Evolutionary conservation across 1,140 invertebrate genomes (phyloP), one percentile per base, ranked within the genome.

Genomic region (Diabrotica undecimpunctata): DNA sequence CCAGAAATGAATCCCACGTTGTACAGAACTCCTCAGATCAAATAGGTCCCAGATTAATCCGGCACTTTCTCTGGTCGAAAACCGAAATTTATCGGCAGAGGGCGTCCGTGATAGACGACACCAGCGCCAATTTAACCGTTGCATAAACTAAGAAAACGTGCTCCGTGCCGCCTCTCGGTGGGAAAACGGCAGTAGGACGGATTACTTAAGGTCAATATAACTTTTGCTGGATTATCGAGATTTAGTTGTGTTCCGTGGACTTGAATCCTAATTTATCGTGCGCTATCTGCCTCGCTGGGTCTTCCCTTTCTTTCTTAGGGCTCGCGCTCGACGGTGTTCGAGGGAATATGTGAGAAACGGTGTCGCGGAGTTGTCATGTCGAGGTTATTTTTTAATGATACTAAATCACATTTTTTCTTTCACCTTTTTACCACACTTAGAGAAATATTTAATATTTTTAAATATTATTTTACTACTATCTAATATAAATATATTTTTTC

Each of bases 151-250:
- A 68, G 67, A 68, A 46, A 68, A 66, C 61, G 61, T 54, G 61
- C 39, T 62, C 12, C 36, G 61, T 35, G 39, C 51, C 51, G 52
- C 51, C n/a, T 14, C 38, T 9, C 36, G 13, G 61, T 54, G 61
- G 52, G 61, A 62, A 62, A 62, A 62, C 39, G 51, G 46, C 36
- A 60, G 46, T 50, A 60, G 58, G 58, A 38, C 58, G 70, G 68
- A 70, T 72, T 72, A 72, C 55, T 66, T 37, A 66, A 68, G 70
- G 70, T 70, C 70, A 70, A 72, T 72, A 72, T 72, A 72, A 70
- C 68, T 72, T 62, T 72, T 63, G 61, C 39, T 68, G 62, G 70
- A 72, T 72, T 72, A 72, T 70, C 69, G 62, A 70, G 66, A 72
- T 72, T 70, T 66, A 65, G 68, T 62, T 72, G 54, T 66, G 68